A percentile compares a stretch with the other conserved stretches of the same genome.
Evolutionary conservation across 2,888 invertebrate species (phyloP).

Genomic region (Tenthredo livida): DNA sequence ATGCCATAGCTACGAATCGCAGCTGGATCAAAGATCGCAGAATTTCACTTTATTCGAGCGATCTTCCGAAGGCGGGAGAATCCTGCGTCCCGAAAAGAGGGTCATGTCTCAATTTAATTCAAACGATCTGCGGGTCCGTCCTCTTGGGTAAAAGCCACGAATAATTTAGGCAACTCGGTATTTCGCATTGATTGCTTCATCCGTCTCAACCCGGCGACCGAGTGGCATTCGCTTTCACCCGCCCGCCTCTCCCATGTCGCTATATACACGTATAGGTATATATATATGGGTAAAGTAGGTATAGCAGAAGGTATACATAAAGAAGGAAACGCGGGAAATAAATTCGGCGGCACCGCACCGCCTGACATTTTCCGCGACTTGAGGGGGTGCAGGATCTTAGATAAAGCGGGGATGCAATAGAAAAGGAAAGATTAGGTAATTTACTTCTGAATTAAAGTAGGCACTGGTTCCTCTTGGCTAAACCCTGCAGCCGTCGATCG

Average conservation of each 20-base stretch:
- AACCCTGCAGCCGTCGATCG: constrained; percentile 50
- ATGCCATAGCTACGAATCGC: background rate
- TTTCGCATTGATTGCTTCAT: constrained; percentile 64
- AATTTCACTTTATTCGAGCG: constrained; percentile 26
- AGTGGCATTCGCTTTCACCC: constrained; percentile 49
- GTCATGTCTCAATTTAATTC: constrained; percentile 61
- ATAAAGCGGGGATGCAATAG: constrained; percentile 45
- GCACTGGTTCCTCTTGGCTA: constrained; percentile 52
- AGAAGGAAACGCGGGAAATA: constrained; percentile 41
- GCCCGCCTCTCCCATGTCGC: constrained; percentile 43
- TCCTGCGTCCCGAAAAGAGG: constrained; percentile 23
- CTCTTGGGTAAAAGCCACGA: constrained; percentile 63
- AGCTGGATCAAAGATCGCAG: constrained; percentile 14
- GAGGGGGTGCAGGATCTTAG: constrained; percentile 17
- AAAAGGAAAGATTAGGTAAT: constrained; percentile 57
- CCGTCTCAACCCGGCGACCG: constrained; percentile 56
- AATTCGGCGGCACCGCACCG: constrained; percentile 32
- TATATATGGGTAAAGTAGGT: background rate
- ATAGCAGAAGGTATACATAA: background rate
- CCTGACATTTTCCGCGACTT: constrained; percentile 42
- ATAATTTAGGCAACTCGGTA: constrained; percentile 64
- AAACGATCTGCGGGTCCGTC: constrained; percentile 62
- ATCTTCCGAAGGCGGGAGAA: background rate
- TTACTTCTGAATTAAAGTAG: constrained; percentile 59
- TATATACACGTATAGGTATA: background rate